These are phyloP conservation scores for Aurelia coerulea DNA, from an alignment of 30 jellyfish, hydroid and myxozoan genomes.

Conservation along the genomic window DNA sequence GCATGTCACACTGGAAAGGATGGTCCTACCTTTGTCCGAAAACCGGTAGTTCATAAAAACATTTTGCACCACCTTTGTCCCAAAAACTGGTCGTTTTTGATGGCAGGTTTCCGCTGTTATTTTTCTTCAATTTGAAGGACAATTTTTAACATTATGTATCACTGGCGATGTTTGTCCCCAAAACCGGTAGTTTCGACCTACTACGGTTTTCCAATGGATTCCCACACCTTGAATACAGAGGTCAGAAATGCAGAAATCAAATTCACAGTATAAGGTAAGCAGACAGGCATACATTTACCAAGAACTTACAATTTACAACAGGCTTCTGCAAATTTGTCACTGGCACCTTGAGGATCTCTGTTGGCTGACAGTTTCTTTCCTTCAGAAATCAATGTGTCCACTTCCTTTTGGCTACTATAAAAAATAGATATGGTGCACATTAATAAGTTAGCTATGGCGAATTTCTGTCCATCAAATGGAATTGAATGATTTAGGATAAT, in stretches of 20 bases:
- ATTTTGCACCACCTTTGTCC: no score
- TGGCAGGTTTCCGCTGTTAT: no score
- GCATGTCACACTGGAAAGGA: no score
- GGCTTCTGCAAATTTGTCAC: constrained; percentile 46
- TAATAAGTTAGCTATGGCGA: neutral
- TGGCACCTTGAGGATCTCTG: constrained; percentile 44
- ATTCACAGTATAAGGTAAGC: neutral
- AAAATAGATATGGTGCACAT: neutral
- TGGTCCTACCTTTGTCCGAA: no score
- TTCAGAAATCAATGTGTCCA: constrained; percentile 66
- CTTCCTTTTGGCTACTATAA: constrained; percentile 32
- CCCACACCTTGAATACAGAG: neutral
- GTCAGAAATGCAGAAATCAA: neutral
- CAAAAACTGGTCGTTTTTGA: no score
- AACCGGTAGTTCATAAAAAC: no score
- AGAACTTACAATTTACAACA: constrained; percentile 75
- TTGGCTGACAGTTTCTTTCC: constrained; percentile 65
- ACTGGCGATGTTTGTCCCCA: no score
- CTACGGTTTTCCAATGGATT: no score
- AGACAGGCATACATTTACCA: neutral
- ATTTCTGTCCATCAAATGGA: neutral
- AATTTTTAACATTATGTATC: no score
- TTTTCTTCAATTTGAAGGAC: no score
- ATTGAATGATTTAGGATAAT: no score
- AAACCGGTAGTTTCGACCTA: no score